These are phyloP conservation scores for Mus caroli DNA, from an alignment of 2,797 vertebrate genomes.

Conservation along the genomic window DNA sequence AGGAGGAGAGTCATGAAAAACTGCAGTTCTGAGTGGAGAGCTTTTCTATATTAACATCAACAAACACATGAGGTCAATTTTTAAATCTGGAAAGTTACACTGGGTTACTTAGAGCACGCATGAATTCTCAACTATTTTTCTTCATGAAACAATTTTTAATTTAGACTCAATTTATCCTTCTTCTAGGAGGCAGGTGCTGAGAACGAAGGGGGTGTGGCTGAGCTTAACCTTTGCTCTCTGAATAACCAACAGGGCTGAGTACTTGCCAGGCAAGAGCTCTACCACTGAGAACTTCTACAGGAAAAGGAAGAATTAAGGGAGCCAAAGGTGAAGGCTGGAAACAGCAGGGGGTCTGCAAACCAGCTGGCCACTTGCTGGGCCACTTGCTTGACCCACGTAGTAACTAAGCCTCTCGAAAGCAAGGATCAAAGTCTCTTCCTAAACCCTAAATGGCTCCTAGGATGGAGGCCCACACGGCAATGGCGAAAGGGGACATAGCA, in stretches of 20 bases:
- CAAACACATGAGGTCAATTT: slow-evolving; percentile 6
- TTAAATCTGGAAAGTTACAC: slow-evolving; percentile 51
- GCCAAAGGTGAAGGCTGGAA: background rate
- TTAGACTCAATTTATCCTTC: background rate
- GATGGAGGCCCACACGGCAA: background rate
- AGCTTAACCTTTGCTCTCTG: background rate
- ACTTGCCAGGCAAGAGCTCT: background rate
- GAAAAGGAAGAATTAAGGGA: background rate
- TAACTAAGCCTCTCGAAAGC: background rate
- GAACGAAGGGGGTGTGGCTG: background rate
- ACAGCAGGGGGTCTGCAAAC: background rate
- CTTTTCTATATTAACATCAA: background rate
- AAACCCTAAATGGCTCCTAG: background rate
- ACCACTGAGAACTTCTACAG: background rate
- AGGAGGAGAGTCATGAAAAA: slow-evolving; percentile 34
- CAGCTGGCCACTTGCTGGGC: background rate
- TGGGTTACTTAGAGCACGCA: background rate
- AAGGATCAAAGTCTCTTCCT: background rate
- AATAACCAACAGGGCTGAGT: background rate
- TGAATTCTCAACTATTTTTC: background rate
- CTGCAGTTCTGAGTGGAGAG: background rate
- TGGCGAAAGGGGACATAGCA: background rate
- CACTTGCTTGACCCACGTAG: background rate
- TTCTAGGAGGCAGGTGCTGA: background rate
- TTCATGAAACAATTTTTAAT: slow-evolving; percentile 10